phyloP scores from a whole-genome alignment of 2,797 vertebrate genomes.

The Pseudochirops corinnae region DNA sequence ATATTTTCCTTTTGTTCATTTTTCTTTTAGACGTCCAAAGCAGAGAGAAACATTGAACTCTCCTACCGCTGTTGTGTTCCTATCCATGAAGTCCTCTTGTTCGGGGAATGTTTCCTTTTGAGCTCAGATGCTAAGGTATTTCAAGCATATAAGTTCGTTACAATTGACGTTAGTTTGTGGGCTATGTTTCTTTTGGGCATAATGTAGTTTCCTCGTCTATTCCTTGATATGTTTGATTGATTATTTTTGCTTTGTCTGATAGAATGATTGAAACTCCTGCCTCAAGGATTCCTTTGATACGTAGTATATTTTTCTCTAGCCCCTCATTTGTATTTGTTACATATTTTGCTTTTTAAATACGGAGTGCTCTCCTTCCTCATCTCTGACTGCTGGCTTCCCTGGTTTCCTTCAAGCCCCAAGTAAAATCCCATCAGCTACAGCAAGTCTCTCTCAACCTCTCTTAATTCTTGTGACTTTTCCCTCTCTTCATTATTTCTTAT shows the following conservation, averaged over 20 bases:
- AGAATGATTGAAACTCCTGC: not conserved
- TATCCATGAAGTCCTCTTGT: not conserved
- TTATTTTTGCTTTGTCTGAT: not conserved
- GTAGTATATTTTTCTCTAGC: not conserved
- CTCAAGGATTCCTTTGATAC: not conserved
- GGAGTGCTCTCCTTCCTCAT: not conserved
- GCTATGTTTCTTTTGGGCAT: not conserved
- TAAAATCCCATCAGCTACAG: not conserved
- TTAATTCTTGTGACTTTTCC: not conserved
- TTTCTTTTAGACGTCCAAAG: not conserved
- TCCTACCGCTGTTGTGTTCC: not conserved
- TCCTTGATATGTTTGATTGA: not conserved
- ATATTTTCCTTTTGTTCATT: not conserved
- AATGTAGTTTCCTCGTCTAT: not conserved
- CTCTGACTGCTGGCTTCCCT: not conserved
- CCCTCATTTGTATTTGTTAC: not conserved
- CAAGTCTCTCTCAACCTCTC: not conserved
- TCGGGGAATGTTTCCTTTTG: not conserved
- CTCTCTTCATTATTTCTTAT: not conserved
- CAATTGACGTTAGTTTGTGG: not conserved
- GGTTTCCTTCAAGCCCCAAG: not conserved
- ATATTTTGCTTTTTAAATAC: not conserved
- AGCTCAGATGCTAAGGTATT: not conserved
- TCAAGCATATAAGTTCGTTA: not conserved
- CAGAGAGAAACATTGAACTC: not conserved